phyloP scores from a whole-genome alignment of 1,140 invertebrate genomes.

The Drosophila lowei region DNA sequence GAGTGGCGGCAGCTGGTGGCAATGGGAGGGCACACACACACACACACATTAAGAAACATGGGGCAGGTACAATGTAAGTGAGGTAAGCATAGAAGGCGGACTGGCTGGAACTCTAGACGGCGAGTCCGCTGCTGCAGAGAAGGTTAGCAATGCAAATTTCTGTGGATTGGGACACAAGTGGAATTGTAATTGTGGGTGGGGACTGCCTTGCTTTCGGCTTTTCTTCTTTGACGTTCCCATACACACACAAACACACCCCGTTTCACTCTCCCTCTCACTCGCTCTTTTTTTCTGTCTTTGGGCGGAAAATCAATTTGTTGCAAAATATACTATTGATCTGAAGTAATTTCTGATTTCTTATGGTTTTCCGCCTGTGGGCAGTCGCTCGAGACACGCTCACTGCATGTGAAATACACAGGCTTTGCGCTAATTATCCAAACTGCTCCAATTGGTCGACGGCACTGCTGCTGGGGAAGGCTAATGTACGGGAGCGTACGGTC shows the following conservation, averaged over 20 bases:
- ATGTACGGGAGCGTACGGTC: slow-evolving; percentile 30
- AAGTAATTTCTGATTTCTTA: slow-evolving; percentile 22
- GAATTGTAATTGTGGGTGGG: slow-evolving; percentile 39
- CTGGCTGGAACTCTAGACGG: slow-evolving; percentile 41
- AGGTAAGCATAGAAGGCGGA: slow-evolving; percentile 52
- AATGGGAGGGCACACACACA: slow-evolving; percentile 37
- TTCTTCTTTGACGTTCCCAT: slow-evolving; percentile 20
- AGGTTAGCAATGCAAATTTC: slow-evolving; percentile 31
- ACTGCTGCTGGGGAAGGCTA: slow-evolving; percentile 40
- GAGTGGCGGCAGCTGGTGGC: slow-evolving; percentile 49
- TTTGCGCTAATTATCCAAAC: slow-evolving; percentile 25
- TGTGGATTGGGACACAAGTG: slow-evolving; percentile 29
- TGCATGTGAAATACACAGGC: background rate
- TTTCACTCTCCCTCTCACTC: slow-evolving; percentile 16
- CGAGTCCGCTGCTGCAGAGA: slow-evolving; percentile 14
- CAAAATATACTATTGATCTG: slow-evolving; percentile 35
- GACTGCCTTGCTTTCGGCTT: slow-evolving; percentile 14
- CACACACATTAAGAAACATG: background rate
- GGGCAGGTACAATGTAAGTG: slow-evolving; percentile 32
- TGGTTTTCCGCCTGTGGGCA: too few relatives aligned
- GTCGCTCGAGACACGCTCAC: too few relatives aligned
- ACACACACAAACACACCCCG: background rate
- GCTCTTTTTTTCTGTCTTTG: slow-evolving; percentile 1
- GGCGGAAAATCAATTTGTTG: slow-evolving; percentile 53
- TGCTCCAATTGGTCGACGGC: slow-evolving; percentile 44